Base-by-base conservation (phyloP, 2,113 vertebrate genomes). In the Corythornis madagascariensis region DNA sequence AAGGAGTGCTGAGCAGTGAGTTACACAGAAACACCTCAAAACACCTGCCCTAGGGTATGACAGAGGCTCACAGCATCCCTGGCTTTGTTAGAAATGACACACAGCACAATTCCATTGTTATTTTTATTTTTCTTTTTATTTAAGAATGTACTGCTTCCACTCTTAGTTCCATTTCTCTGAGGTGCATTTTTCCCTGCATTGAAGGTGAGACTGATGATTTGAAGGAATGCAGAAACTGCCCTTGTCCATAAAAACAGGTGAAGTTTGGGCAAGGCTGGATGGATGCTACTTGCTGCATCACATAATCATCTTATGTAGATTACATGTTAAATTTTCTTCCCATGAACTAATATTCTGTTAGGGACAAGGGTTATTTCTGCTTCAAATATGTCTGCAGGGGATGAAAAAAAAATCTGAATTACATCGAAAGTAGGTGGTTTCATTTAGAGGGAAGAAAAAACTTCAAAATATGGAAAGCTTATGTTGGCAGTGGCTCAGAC, bases 381-480 rank as follows among this genome's bases (percentile, higher is more conserved):
- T 65, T 91, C 52, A 82, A 75, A 83, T 21, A 2, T 89, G 92
- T 95, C 89, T 93, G 50, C 65, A 91, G 79, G 74, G 90, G 55
- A 95, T 94, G 86, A 38, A 90, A 94, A 94, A 38, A 93, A 95
- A 93, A 69, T 76, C 59, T 63, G 85, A 92, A 93, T 91, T 94
- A 94, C 94, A 94, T 91, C 92, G 81, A 94, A 95, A 93, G 59
- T 94, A 84, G 94, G 92, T 95, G 95, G 91, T 94, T 96, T 94
- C 95, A 90, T 87, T 94, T 95, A 95, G 26, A 70, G 56, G 91
- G 74, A 94, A 95, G 83, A 93, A 94, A 96, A 94, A 92, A 91
- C 91, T 95, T 96, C 93, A 96, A 79, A 96, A 95, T 89, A 94
- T 71, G 72, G 90, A 96, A 96, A 96, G 95, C 92, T 96, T 96